These are phyloP conservation scores for Tetramorium simillimum DNA, from an alignment of 1,140 invertebrate species.

Conservation along the genomic window DNA sequence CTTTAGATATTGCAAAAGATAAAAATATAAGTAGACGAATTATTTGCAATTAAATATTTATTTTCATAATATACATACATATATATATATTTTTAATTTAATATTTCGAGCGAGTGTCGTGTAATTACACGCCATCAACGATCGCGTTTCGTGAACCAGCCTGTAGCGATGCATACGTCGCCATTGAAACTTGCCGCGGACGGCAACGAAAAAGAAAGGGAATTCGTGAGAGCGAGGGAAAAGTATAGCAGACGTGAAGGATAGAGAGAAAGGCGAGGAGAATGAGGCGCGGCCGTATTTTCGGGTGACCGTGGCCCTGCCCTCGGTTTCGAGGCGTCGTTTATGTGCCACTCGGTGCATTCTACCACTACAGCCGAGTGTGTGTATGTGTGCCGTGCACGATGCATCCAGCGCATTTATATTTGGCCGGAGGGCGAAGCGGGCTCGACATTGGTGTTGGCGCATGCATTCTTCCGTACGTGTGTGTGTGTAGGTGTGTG, in stretches of 20 bases:
- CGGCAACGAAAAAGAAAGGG: slow-evolving; percentile 62
- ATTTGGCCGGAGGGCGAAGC: slow-evolving; percentile 66
- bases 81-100: background rate
- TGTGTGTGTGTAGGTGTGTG: background rate
- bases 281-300: slow-evolving; percentile 77
- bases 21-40: background rate
- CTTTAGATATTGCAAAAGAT: background rate
- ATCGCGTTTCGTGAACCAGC: slow-evolving; percentile 57
- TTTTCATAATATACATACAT: background rate
- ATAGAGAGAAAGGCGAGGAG: slow-evolving; percentile 60
- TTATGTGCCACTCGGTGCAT: slow-evolving; percentile 76
- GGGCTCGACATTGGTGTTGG: slow-evolving; percentile 27
- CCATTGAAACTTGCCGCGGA: slow-evolving; percentile 71
- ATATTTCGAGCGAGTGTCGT: background rate
- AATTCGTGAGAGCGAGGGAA: slow-evolving; percentile 32
- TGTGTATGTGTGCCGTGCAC: background rate
- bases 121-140: background rate
- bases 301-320: slow-evolving; percentile 83
- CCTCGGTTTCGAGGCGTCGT: slow-evolving; percentile 74
- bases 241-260: slow-evolving; percentile 4
- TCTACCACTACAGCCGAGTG: slow-evolving; percentile 36
- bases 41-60: background rate
- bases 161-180: slow-evolving; percentile 58
- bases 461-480: background rate
- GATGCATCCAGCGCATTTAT: slow-evolving; percentile 61